Evolutionary conservation across 23 tunicate species (phyloP).

Genomic region (Corella eumyota): DNA sequence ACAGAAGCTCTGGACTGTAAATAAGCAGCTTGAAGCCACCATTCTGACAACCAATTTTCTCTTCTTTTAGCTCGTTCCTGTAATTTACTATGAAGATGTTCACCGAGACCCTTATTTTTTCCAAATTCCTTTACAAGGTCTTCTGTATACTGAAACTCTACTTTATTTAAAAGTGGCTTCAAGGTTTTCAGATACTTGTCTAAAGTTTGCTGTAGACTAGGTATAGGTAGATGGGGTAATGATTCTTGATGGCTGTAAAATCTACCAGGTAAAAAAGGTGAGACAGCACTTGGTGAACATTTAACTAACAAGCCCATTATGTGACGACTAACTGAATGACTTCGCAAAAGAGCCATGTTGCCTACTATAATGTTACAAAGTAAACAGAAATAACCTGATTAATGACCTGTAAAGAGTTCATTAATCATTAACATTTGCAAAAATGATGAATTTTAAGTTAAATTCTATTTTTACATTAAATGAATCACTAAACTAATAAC

Average conservation of each 20-base stretch:
- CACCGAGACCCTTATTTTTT: constrained; percentile 41
- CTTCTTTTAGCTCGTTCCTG: constrained; percentile 29
- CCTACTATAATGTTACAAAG: too few species aligned
- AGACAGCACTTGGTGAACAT: too few species aligned
- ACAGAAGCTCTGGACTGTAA: constrained; percentile 51
- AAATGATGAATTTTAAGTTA: too few species aligned
- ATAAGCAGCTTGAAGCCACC: constrained; percentile 79
- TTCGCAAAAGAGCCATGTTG: too few species aligned
- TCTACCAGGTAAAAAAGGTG: constrained; percentile 7
- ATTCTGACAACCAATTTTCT: constrained; percentile 85
- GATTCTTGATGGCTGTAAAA: constrained; percentile 68
- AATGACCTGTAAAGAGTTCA: too few species aligned
- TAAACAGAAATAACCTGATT: too few species aligned
- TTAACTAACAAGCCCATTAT: too few species aligned
- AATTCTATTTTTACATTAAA: too few species aligned
- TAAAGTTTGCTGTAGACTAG: constrained; percentile 70
- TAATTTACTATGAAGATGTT: constrained; percentile 45
- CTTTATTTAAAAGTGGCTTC: constrained; percentile 46
- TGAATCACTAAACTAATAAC: too few species aligned
- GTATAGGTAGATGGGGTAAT: constrained; percentile 68
- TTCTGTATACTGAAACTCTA: constrained; percentile 33
- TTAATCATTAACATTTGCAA: too few species aligned
- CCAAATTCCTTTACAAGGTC: constrained; percentile 64
- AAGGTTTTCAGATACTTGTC: constrained; percentile 64
- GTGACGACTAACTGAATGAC: too few species aligned